Base-by-base conservation (phyloP, 2,888 invertebrate species). In the Rhopalosiphum nymphaeae region DNA sequence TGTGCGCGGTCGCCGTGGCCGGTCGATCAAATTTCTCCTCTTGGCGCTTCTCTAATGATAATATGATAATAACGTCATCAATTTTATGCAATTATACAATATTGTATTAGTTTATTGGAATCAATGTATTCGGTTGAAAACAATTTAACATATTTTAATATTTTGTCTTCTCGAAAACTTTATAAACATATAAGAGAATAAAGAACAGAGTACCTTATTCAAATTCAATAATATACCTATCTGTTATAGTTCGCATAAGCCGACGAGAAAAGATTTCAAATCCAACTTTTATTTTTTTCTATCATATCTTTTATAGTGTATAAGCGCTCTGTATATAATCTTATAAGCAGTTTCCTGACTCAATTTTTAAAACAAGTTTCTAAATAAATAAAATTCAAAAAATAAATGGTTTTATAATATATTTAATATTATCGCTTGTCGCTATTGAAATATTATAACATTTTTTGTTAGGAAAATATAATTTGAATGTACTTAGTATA, bases 1-100 rank as follows among this genome's bases (percentile, higher is more conserved):
- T 46, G 78, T 67, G 87, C 53, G 87, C 53, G 25, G 78, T 46
- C 85, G 29, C 44, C 53, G 78, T 29, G 44, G 29, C 44, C 53
- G 57, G 57, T 89, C 57, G 57, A 89, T 89, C 57, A 44, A 89
- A 89, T 89, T 57, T 89, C 89, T 89, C 57, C 89, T 89, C 42
- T 56, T 9, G 57, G 88, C 78, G 78, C 78, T 36, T 36, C 78
- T 78, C 21, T 78, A 3, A 36, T 21, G 78, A 78, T 78, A 21
- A 78, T 78, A 36, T n/a, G 11, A 67, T 67, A 67, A 67, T 67
- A 67, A 67, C 13, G 4, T 21, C 3, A 2, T 36, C 36, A 9
- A 25, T 9, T 78, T 21, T 36, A 78, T 36, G 36, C 36, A 42
- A 78, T 78, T 78, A 25, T 16, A 78, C 67, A 78, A 78, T 78